Evolutionary conservation across 2,888 invertebrate species (phyloP), one percentile per base, ranked within the genome.

Genomic region (Noctua janthina): DNA sequence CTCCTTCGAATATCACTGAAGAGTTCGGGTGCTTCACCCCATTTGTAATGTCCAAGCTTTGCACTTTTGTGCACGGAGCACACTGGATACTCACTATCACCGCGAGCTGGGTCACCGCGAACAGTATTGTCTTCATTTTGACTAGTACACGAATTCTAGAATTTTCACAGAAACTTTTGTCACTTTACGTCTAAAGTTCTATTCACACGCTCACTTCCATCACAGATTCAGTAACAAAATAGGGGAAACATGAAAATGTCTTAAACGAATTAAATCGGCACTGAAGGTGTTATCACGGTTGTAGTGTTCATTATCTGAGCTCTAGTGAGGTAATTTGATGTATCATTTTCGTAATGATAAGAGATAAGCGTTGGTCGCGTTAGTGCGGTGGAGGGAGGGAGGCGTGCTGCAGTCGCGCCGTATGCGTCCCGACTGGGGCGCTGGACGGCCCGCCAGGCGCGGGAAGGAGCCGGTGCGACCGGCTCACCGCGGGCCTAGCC

Each of bases 331-430:
- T 95, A 95, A 95, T 94, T 93, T 91, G 93, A 93, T 95, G 95
- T 96, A 94, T 96, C 95, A 96, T 95, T 94, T 93, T 94, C 92
- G 91, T 93, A 90, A 93, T 94, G 96, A 96, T 96, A 96, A 95
- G 93, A 91, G 90, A 88, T 90, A 87, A 91, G 90, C 85, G 86
- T 90, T 91, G 90, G 77, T 88, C 76, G 87, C 76, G 72, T 62
- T 70, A 76, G 79, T 86, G 85, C 78, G 81, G 87, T 82, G 88
- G 82, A 51, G 66, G 85, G 72, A 77, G 76, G 70, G 68, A 71
- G 74, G 74, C 87, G 88, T 88, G 87, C 68, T 76, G 78, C 71
- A 73, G 71, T 70, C 79, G 69, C 89, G 82, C 79, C 68, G 79
- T 79, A 81, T 80, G 83, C 69, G 86, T 87, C 89, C 89, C 87